Conservation (phyloP, 2,888 invertebrate species). For the Tachystola acroxantha region DNA sequence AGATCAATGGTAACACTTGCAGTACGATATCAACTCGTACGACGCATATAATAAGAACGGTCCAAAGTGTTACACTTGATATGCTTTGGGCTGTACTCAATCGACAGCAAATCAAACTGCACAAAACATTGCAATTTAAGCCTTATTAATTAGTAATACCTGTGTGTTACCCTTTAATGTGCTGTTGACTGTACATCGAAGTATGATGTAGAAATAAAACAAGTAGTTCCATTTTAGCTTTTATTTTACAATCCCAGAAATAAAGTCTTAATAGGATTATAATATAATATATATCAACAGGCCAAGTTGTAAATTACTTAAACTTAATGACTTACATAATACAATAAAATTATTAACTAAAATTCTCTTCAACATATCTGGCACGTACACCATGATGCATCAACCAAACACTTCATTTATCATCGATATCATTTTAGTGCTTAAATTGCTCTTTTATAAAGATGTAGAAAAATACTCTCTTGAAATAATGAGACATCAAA, state of each 20-base stretch:
- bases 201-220: slow-evolving; percentile 37
- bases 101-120: too few species aligned
- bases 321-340: slow-evolving; percentile 78
- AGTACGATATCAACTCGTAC: too few species aligned
- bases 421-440: slow-evolving; percentile 66
- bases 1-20: too few species aligned
- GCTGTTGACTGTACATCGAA: too few species aligned
- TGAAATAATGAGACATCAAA: slow-evolving; percentile 60
- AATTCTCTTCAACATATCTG: slow-evolving; percentile 76
- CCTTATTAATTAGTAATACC: too few species aligned
- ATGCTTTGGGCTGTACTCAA: too few species aligned
- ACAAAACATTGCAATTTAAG: too few species aligned
- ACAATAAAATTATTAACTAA: slow-evolving; percentile 78
- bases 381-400: slow-evolving; percentile 71
- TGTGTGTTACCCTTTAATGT: too few species aligned
- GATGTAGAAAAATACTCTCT: slow-evolving; percentile 77
- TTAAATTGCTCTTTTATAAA: slow-evolving; percentile 65
- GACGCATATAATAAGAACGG: too few species aligned
- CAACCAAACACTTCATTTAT: slow-evolving; percentile 64
- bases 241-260: slow-evolving; percentile 79
- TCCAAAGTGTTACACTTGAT: too few species aligned
- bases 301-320: slow-evolving; percentile 78
- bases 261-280: slow-evolving; percentile 77
- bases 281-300: slow-evolving; percentile 77
- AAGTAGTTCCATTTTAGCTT: slow-evolving; percentile 50